Percentiles rank a stretch among this genome's conserved stretches.
These are phyloP conservation scores for Leptopilina drosophilae DNA, from an alignment of 2,888 invertebrate genomes.

Conservation along the genomic window DNA sequence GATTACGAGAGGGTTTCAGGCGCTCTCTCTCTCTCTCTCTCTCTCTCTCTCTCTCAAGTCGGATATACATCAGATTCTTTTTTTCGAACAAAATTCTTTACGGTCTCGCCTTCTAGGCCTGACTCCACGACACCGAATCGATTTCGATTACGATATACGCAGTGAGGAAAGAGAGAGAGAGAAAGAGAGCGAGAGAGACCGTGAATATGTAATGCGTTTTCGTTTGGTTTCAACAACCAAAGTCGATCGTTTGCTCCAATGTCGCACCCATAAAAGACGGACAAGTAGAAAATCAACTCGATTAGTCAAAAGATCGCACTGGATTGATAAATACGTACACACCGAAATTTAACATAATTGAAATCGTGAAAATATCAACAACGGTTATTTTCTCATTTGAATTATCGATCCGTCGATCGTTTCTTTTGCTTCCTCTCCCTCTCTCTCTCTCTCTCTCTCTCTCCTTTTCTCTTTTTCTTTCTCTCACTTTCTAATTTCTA, in stretches of 20 bases:
- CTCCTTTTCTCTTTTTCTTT: too few species aligned
- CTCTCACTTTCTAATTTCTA: neutral
- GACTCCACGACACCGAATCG: slow-evolving; percentile 44
- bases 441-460: too few species aligned
- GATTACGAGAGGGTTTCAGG: slow-evolving; percentile 53
- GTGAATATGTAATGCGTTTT: slow-evolving; percentile 47
- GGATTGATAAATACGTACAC: neutral
- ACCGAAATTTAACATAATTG: slow-evolving; percentile 25
- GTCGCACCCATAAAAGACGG: slow-evolving; percentile 43
- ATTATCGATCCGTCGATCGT: neutral
- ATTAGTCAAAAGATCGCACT: slow-evolving; percentile 36
- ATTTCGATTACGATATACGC: slow-evolving; percentile 47
- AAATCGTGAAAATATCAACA: slow-evolving; percentile 33
- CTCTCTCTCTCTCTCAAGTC: slow-evolving; percentile 1
- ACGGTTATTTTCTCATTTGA: slow-evolving; percentile 8
- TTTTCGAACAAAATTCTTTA: slow-evolving; percentile 36
- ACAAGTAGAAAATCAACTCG: slow-evolving; percentile 30
- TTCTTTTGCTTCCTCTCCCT: neutral
- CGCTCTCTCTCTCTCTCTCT: neutral
- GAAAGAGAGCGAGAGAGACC: slow-evolving; percentile 18
- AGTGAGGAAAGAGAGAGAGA: too few species aligned
- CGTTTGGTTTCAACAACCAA: slow-evolving; percentile 47
- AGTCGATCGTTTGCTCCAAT: slow-evolving; percentile 30
- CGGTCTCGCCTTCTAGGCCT: slow-evolving; percentile 39
- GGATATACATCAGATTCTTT: slow-evolving; percentile 40